Conservation (phyloP, 2,888 invertebrate species). For the Himalopsyche japonica region DNA sequence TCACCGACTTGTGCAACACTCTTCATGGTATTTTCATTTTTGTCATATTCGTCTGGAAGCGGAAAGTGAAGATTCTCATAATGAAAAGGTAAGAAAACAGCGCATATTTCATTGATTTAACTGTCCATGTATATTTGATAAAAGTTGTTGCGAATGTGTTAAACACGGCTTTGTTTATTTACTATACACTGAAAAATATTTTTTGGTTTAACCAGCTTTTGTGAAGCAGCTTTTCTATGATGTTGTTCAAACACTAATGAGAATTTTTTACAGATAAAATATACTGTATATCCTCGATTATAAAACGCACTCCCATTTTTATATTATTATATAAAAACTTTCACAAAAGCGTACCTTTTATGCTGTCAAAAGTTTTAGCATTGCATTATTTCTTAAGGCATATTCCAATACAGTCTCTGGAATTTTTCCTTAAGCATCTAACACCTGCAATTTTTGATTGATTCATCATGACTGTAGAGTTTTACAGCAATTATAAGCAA, state of each 20-base stretch:
- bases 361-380: no score
- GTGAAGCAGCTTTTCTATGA: not conserved
- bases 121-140: not conserved
- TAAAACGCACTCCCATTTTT: no score
- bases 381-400: no score
- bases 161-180: not conserved
- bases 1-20: slow-evolving; percentile 62
- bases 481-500: no score
- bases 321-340: no score
- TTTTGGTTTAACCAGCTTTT: not conserved
- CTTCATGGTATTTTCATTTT: slow-evolving; percentile 65
- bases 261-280: not conserved
- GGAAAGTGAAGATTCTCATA: slow-evolving; percentile 56
- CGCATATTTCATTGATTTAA: not conserved
- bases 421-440: no score
- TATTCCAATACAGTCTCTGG: no score
- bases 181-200: not conserved
- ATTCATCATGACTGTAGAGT: no score
- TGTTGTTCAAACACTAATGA: not conserved
- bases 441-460: no score
- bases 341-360: no score
- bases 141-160: not conserved
- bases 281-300: no score
- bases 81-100: slow-evolving; percentile 50
- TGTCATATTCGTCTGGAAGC: slow-evolving; percentile 66